A percentile compares a stretch with the other conserved stretches of the same genome.
Evolutionary conservation across 2,888 invertebrate genomes (phyloP).

Genomic region (Priocnemis perturbator): DNA sequence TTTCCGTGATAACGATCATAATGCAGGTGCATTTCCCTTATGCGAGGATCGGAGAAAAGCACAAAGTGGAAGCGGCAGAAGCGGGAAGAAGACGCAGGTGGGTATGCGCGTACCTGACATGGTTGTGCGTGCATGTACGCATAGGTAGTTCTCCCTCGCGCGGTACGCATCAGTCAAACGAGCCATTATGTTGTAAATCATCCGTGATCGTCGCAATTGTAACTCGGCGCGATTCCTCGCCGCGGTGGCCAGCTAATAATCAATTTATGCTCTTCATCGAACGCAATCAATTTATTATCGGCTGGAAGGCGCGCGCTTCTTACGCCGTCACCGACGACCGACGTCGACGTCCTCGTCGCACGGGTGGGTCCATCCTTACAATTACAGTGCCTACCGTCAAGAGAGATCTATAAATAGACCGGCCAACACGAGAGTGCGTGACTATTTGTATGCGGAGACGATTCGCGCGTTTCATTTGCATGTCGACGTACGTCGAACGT

Average conservation of each 20-base stretch:
- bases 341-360: slow-evolving; percentile 15
- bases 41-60: too few relatives aligned
- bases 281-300: slow-evolving; percentile 64
- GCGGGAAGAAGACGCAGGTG: too few relatives aligned
- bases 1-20: too few relatives aligned
- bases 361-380: slow-evolving; percentile 28
- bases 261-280: slow-evolving; percentile 61
- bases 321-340: slow-evolving; percentile 16
- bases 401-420: slow-evolving; percentile 31
- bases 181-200: slow-evolving; percentile 65
- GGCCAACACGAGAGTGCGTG: slow-evolving; percentile 1
- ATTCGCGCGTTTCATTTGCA: background rate
- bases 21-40: too few relatives aligned
- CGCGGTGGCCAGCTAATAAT: slow-evolving; percentile 57
- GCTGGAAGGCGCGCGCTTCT: slow-evolving; percentile 22
- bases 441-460: too few relatives aligned
- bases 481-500: background rate
- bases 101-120: too few relatives aligned
- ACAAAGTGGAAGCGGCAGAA: too few relatives aligned
- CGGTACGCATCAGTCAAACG: slow-evolving; percentile 56
- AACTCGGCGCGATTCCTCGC: slow-evolving; percentile 47
- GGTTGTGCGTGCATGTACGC: background rate
- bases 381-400: background rate
- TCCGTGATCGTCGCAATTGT: slow-evolving; percentile 58
- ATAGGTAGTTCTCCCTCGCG: slow-evolving; percentile 6